Evolutionary conservation across 1,140 invertebrate genomes (phyloP), one percentile per base, ranked within the genome.

Genomic region (Meloidogyne exigua): DNA sequence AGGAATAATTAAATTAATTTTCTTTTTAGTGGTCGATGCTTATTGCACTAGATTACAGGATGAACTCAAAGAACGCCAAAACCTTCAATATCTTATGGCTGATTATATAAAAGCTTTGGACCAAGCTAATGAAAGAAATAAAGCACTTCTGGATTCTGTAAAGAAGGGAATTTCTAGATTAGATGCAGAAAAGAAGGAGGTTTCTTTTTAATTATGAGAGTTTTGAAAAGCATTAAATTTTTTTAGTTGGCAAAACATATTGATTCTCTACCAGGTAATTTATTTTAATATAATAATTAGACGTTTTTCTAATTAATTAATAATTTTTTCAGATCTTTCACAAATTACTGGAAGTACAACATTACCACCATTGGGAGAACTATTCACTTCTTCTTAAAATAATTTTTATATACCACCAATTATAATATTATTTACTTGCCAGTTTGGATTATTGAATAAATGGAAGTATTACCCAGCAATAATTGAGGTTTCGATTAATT

Each of bases 1-100:
- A 32, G 7, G 7, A 3, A 3, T 32, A 32, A 32, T 32, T 32
- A 3, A 7, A 32, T 28, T 69, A 12, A 13, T 15, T 36, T 42
- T 15, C 4, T 9, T 26, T 42, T 39, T 42, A 71, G 69, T 71
- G 23, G 72, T 73, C 3, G 72, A 73, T 26, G 26, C 39, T 0
- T 73, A 73, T 28, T 73, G 72, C 21, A 39, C 36, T 12, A 26
- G 72, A 32, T n/a, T 73, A 28, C 42, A 65, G n/a, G 62, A 44
- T 23, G 77, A 79, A 57, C 68, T 79, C n/a, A 44, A 62, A 23
- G 77, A 79, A 32, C 78, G 77, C 32, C 77, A 69, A 25, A 76
- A 49, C 32, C 62, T 68, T 42, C 76, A 78, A 68, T 42, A 62
- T 57, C 44, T 75, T 39, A 26, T 78, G 25, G 72, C 49, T 9